A percentile compares a stretch with the other conserved stretches of the same genome.
Conservation (phyloP, 1,140 invertebrate genomes). For the Trichonephila inaurata region DNA sequence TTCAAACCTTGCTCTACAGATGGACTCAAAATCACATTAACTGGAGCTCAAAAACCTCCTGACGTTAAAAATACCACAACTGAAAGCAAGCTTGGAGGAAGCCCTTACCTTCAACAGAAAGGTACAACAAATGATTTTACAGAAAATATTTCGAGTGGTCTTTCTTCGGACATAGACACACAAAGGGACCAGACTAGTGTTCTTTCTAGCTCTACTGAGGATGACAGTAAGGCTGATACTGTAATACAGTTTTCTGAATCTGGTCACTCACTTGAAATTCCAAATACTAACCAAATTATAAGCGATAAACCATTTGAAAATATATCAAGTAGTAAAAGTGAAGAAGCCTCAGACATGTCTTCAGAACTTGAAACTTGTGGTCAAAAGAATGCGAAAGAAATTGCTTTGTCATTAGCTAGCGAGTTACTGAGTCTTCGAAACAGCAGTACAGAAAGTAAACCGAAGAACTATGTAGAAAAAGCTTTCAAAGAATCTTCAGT, state of each 20-base stretch:
- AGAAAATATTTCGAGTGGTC: conserved; percentile 92
- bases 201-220: conserved; percentile 58
- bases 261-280: conserved; percentile 27
- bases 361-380: conserved; percentile 15
- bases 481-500: background rate
- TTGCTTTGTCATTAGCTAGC: conserved; percentile 34
- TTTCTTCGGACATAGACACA: conserved; percentile 91
- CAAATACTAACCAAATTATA: conserved; percentile 58
- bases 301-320: conserved; percentile 11
- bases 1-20: conserved; percentile 35
- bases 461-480: conserved; percentile 12
- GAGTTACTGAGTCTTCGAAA: conserved; percentile 40
- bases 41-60: conserved; percentile 66
- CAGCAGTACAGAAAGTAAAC: background rate
- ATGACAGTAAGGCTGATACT: conserved; percentile 66
- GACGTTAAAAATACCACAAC: background rate
- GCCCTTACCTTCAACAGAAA: conserved; percentile 84
- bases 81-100: background rate
- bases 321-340: background rate
- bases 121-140: conserved; percentile 86
- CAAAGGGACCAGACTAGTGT: conserved; percentile 72
- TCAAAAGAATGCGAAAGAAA: conserved; percentile 47
- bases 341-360: background rate
- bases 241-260: conserved; percentile 45
- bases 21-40: conserved; percentile 65